Evolutionary conservation across 35 echinoderm and acorn worm species (phyloP).

Genomic region (Apostichopus californicus): DNA sequence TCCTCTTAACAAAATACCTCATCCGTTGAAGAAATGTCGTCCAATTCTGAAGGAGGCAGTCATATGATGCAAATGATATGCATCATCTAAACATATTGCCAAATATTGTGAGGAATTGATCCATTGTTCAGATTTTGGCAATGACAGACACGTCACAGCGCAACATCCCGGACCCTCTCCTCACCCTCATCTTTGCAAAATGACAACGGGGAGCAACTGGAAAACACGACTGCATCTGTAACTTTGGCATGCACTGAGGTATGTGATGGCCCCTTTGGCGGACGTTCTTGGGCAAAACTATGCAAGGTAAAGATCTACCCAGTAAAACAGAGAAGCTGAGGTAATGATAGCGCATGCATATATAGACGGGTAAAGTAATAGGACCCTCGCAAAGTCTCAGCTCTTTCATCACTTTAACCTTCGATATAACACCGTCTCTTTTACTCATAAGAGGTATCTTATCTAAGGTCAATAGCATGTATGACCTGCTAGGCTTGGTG

Average conservation of each 20-base stretch:
- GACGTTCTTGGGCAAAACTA: background rate
- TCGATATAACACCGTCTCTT: background rate
- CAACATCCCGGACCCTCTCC: background rate
- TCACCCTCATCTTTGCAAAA: background rate
- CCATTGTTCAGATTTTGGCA: conserved; percentile 22
- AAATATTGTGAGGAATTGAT: conserved; percentile 25
- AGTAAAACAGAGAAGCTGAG: background rate
- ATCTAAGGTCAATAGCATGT: conserved; percentile 67
- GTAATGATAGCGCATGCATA: conserved; percentile 36
- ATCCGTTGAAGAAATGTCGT: conserved; percentile 52
- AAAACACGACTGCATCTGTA: background rate
- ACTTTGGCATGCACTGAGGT: background rate
- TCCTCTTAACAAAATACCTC: conserved; percentile 36
- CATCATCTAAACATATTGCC: conserved; percentile 9
- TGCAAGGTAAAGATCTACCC: background rate
- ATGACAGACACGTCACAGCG: conserved; percentile 13
- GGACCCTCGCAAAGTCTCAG: conserved; percentile 10
- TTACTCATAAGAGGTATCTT: conserved; percentile 61
- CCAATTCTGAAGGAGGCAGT: conserved; percentile 45
- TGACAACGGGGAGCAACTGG: background rate
- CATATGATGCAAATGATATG: conserved; percentile 51
- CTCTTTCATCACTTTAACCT: conserved; percentile 29
- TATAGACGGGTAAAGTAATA: conserved; percentile 66
- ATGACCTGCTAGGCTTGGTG: conserved; percentile 67
- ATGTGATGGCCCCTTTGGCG: background rate